Evolutionary conservation across 2,113 vertebrate species (phyloP).

Genomic region (Erythrocercus mccallii): DNA sequence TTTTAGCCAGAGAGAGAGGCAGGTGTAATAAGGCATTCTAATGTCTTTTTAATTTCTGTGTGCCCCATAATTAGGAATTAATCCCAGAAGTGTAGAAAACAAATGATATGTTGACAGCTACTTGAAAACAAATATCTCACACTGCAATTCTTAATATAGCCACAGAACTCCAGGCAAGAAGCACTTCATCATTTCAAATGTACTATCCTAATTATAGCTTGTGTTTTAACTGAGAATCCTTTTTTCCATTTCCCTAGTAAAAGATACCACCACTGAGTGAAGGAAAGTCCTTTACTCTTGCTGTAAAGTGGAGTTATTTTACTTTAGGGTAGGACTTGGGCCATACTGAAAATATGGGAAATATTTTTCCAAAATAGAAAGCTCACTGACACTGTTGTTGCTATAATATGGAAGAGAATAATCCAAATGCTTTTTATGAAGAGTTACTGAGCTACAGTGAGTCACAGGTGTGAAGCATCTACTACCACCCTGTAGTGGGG

Average conservation of each 20-base stretch:
- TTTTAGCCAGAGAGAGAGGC: neutral
- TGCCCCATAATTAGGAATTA: neutral
- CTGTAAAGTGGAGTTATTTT: neutral
- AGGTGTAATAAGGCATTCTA: neutral
- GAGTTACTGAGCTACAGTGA: neutral
- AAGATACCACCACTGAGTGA: neutral
- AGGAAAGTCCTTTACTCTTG: neutral
- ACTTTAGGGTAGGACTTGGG: neutral
- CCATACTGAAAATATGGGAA: neutral
- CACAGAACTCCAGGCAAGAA: neutral
- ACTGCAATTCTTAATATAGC: neutral
- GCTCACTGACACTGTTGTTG: neutral
- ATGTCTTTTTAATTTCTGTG: neutral
- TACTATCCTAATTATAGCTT: neutral
- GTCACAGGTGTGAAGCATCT: neutral
- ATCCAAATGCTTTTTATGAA: neutral
- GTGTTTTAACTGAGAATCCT: neutral
- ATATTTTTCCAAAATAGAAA: neutral
- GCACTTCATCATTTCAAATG: neutral
- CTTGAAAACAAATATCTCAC: neutral
- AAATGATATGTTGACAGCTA: neutral
- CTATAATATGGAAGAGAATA: neutral
- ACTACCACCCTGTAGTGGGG: neutral
- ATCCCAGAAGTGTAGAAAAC: neutral
- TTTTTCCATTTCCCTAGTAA: neutral